phyloP scores from a whole-genome alignment of 1,140 invertebrate genomes.

The Eufriesea mexicana region DNA sequence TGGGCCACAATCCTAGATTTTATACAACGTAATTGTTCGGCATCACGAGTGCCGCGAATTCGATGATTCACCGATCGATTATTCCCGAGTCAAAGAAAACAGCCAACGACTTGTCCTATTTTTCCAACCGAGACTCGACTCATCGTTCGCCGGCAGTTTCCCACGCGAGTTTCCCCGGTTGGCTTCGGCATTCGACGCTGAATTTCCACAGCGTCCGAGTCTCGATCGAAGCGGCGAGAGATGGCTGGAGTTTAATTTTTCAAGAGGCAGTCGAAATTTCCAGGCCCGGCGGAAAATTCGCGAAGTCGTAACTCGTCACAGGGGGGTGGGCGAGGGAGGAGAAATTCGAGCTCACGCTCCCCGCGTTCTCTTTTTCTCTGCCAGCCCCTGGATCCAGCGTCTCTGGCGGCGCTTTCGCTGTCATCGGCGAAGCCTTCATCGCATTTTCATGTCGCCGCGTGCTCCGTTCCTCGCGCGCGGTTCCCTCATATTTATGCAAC shows the following conservation, averaged over 20 bases:
- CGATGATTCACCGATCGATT: background rate
- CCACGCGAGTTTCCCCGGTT: background rate
- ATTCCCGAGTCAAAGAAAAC: background rate
- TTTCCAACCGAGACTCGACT: background rate
- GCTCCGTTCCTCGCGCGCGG: constrained; percentile 45
- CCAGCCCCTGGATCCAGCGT: too few species aligned
- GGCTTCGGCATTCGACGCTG: background rate
- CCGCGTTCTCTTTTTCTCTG: constrained; percentile 32
- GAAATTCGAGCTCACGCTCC: constrained; percentile 29
- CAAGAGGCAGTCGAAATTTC: background rate
- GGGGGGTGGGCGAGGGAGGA: background rate
- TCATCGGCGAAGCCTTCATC: constrained; percentile 67
- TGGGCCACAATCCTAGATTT: constrained; percentile 43
- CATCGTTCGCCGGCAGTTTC: background rate
- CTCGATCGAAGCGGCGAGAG: background rate
- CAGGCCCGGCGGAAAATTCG: constrained; percentile 12
- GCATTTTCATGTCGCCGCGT: constrained; percentile 69
- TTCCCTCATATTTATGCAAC: constrained; percentile 71
- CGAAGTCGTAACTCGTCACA: background rate
- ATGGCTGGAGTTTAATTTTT: constrained; percentile 11
- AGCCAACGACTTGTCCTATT: background rate
- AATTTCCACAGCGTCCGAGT: background rate
- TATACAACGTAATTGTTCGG: constrained; percentile 44
- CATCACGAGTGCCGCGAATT: background rate
- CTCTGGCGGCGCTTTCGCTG: constrained; percentile 17